A percentile compares a stretch with the other conserved stretches of the same genome.
phyloP scores from a whole-genome alignment of 2,888 invertebrate genomes.

The Gortyna flavago region DNA sequence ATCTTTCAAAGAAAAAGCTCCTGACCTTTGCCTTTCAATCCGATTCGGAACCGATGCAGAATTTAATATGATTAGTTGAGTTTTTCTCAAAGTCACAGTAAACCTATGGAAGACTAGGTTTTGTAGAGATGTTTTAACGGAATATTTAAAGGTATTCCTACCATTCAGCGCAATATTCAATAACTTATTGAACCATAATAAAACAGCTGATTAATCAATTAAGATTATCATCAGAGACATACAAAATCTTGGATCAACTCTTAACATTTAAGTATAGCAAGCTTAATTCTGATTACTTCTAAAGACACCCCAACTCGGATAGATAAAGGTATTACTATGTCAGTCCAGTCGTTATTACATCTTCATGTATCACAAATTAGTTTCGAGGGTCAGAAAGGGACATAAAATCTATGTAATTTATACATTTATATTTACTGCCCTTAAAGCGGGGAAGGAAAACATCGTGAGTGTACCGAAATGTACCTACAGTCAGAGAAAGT shows the following conservation, averaged over 20 bases:
- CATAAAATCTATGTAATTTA: constrained; percentile 14
- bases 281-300: constrained; percentile 27
- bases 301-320: constrained; percentile 13
- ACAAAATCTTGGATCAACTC: background rate
- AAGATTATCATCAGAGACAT: background rate
- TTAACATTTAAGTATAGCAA: background rate
- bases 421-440: constrained; percentile 6
- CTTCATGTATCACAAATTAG: constrained; percentile 39
- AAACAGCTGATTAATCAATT: background rate
- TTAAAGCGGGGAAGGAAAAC: constrained; percentile 3
- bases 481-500: background rate
- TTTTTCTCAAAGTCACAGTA: constrained; percentile 65
- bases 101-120: background rate
- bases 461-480: background rate
- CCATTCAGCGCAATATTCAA: background rate
- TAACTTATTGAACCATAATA: too few species aligned
- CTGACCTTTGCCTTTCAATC: constrained; percentile 64
- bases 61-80: constrained; percentile 77
- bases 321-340: constrained; percentile 13
- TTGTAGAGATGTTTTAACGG: background rate
- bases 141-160: background rate
- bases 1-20: constrained; percentile 39
- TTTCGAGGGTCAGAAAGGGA: constrained; percentile 40
- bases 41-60: constrained; percentile 68
- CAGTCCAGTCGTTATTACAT: constrained; percentile 12